These are phyloP conservation scores for Chaetophractus vellerosus DNA, from an alignment of 2,797 vertebrate genomes.

Conservation along the genomic window DNA sequence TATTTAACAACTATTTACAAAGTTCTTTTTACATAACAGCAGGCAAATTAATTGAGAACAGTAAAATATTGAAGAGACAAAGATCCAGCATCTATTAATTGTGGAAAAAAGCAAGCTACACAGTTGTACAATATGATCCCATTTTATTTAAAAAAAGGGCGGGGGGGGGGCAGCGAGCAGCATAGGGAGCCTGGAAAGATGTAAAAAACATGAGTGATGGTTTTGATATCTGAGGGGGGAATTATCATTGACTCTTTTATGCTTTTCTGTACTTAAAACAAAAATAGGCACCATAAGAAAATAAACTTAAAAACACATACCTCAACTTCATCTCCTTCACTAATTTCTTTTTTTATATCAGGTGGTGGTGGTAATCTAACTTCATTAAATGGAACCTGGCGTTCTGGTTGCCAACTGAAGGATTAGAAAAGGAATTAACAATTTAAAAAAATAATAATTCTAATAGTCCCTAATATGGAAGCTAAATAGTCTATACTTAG, in stretches of 20 bases:
- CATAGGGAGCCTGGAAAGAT: background rate
- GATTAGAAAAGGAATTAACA: slow-evolving; percentile 67
- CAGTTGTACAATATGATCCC: background rate
- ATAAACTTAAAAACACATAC: slow-evolving; percentile 89
- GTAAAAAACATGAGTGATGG: background rate
- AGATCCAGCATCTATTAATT: background rate
- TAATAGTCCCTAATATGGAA: background rate
- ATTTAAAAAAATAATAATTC: slow-evolving; percentile 21
- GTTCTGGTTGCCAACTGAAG: slow-evolving; percentile 98
- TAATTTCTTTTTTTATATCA: slow-evolving; percentile 97
- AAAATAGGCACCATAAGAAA: background rate
- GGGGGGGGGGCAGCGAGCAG: background rate
- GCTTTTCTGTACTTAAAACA: slow-evolving; percentile 28
- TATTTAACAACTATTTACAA: slow-evolving; percentile 44
- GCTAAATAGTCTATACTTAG: background rate
- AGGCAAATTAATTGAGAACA: background rate
- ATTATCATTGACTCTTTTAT: background rate
- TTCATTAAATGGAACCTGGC: slow-evolving; percentile 98
- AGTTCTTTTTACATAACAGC: background rate
- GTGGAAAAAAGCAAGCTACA: background rate
- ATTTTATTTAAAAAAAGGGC: background rate
- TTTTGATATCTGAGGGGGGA: background rate
- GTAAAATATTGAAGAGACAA: background rate
- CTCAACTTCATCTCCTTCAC: slow-evolving; percentile 99
- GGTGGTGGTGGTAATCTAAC: slow-evolving; percentile 96